Conservation (phyloP, 2,797 vertebrate species). For the Hyperoplus immaculatus region DNA sequence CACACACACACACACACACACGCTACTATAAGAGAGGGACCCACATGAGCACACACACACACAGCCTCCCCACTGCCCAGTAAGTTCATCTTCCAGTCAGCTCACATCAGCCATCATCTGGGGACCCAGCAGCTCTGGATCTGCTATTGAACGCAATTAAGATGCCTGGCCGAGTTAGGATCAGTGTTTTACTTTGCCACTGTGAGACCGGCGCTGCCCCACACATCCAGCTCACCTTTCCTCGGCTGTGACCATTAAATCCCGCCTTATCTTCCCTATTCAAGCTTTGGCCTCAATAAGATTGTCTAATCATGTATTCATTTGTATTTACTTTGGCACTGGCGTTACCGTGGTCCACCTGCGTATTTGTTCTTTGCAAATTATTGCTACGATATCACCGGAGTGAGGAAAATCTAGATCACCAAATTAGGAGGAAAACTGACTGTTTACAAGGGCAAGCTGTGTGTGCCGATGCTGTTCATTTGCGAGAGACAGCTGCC, state of each 20-base stretch:
- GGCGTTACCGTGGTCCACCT: conserved; percentile 31
- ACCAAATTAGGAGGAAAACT: conserved; percentile 19
- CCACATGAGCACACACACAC: conserved; percentile 11
- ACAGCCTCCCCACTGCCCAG: conserved; percentile 49
- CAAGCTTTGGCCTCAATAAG: conserved; percentile 50
- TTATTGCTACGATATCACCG: conserved; percentile 39
- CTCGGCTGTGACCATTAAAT: conserved; percentile 41
- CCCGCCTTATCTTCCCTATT: conserved; percentile 58
- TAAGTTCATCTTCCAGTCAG: conserved; percentile 84
- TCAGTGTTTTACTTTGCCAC: conserved; percentile 63
- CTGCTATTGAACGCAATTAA: conserved; percentile 79
- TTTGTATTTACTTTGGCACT: conserved; percentile 65
- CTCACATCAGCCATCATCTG: conserved; percentile 79
- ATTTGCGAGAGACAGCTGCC: conserved; percentile 16
- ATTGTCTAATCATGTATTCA: conserved; percentile 56
- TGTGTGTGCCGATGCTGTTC: conserved; percentile 24
- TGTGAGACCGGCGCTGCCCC: conserved; percentile 22
- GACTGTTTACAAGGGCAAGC: conserved; percentile 40
- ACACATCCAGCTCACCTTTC: conserved; percentile 22
- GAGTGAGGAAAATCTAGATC: conserved; percentile 48
- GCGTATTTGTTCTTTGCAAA: conserved; percentile 29
- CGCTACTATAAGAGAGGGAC: neutral
- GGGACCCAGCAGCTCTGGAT: conserved; percentile 62
- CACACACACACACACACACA: neutral
- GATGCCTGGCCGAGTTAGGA: conserved; percentile 78